phyloP scores from a whole-genome alignment of 2,797 vertebrate genomes.

The Cynopterus sphinx region DNA sequence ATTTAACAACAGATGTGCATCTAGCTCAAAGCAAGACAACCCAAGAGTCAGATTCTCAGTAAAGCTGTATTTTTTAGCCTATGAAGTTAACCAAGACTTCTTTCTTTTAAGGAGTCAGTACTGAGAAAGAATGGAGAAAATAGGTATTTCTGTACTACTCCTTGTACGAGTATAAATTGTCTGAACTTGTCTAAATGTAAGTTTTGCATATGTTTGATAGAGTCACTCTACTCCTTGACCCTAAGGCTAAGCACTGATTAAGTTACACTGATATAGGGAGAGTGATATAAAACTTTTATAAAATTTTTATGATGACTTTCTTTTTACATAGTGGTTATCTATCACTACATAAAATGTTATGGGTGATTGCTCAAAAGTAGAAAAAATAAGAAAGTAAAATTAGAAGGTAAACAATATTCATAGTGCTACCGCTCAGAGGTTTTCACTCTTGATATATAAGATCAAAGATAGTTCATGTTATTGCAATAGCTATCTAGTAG shows the following conservation, averaged over 20 bases:
- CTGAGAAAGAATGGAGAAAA: neutral
- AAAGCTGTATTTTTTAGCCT: neutral
- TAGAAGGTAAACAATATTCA: neutral
- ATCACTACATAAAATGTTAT: neutral
- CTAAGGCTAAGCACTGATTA: neutral
- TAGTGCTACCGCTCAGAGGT: neutral
- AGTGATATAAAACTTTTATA: neutral
- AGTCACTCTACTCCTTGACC: neutral
- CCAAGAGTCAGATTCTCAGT: neutral
- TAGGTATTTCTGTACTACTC: neutral
- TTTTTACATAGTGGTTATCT: neutral
- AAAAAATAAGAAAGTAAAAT: neutral
- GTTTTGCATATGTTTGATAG: neutral
- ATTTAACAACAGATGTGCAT: neutral
- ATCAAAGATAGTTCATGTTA: neutral
- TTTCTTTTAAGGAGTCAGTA: neutral
- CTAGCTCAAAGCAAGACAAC: neutral
- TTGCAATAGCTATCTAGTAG: neutral
- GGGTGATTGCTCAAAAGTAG: neutral
- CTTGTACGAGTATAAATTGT: neutral
- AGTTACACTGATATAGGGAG: neutral
- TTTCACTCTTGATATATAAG: neutral
- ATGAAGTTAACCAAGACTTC: neutral
- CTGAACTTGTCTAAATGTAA: neutral
- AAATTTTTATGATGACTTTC: constrained; percentile 7